Base-by-base conservation (phyloP, 2,888 invertebrate genomes). In the Apodemia mormo region DNA sequence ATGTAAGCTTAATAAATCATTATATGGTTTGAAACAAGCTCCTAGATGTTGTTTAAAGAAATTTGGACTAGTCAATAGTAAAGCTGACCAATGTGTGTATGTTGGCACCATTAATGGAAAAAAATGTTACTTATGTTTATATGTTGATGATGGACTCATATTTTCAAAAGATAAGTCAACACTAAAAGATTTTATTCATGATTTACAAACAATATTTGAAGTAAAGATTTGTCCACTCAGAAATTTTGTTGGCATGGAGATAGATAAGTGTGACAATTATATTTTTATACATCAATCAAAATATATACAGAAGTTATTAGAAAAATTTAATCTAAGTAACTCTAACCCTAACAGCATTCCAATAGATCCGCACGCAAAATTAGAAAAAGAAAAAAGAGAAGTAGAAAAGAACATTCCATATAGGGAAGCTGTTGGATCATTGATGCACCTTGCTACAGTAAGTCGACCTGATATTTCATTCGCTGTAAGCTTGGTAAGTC, bases 81-180 rank as follows among this genome's bases (percentile, higher is more conserved):
- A 68, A 29, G 68, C 65, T 7, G 72, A 72, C 58, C 37, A 69
- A 29, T 70, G 68, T 70, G 68, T 72, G 9, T 70, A 72, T 72
- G 52, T 65, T 61, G 69, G 64, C 29, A 6, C 49, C n/a, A 45
- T 72, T 29, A 68, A 72, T 49, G 56, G 45, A 3, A 61, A 1
- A 9, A 68, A 69, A 67, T 66, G 66, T 12, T 71, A 69, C 12
- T 43, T 71, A 3, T 69, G 58, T n/a, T 30, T 72, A 14, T 72
- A 69, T 72, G 69, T 72, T 30, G 69, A 72, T 68, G 72, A 72
- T 66, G 70, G 70, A 54, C 12, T 70, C 30, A 66, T 70, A 65
- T 69, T 66, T 12, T 66, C 58, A 12, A 30, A 65, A 61, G 52
- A 65, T 29, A 29, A 58, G 54, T 8, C 22, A 29, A 22, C 10